A percentile compares a stretch with the other conserved stretches of the same genome.
phyloP scores from a whole-genome alignment of 2,113 vertebrate genomes.

The Oophaga pumilio region DNA sequence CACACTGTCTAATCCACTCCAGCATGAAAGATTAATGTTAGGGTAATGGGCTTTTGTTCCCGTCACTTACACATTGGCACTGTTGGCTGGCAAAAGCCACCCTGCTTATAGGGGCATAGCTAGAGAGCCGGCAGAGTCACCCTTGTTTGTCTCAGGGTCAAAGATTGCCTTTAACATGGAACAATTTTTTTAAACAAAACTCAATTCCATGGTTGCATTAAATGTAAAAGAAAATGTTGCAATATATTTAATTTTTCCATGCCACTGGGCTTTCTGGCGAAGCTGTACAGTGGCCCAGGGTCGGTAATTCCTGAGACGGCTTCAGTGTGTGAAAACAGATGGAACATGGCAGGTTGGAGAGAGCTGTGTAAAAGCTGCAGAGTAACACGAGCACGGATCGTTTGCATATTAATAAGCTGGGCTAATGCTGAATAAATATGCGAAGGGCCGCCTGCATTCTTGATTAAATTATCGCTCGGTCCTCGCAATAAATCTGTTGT shows the following conservation, averaged over 20 bases:
- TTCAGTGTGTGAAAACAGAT: slow-evolving; percentile 1
- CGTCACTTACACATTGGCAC: too few species aligned
- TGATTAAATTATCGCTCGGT: background rate
- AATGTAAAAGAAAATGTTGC: background rate
- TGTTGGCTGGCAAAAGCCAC: too few species aligned
- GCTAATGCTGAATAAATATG: background rate
- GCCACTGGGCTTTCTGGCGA: background rate
- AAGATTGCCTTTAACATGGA: too few species aligned
- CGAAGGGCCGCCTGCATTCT: background rate
- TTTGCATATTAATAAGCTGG: background rate
- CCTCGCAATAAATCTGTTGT: background rate
- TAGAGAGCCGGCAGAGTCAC: too few species aligned
- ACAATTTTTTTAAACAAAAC: background rate
- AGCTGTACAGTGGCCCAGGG: background rate
- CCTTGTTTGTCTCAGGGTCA: background rate
- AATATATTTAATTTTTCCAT: too few species aligned
- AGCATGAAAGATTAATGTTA: too few species aligned
- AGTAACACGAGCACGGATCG: background rate
- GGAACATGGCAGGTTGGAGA: slow-evolving; percentile 1
- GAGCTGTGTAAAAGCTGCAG: background rate
- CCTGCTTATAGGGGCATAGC: too few species aligned
- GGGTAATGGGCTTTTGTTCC: too few species aligned
- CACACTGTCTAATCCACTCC: too few species aligned
- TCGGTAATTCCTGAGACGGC: background rate
- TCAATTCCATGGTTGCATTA: background rate